Conservation (phyloP, 2,888 invertebrate species). For the Teleogryllus oceanicus region DNA sequence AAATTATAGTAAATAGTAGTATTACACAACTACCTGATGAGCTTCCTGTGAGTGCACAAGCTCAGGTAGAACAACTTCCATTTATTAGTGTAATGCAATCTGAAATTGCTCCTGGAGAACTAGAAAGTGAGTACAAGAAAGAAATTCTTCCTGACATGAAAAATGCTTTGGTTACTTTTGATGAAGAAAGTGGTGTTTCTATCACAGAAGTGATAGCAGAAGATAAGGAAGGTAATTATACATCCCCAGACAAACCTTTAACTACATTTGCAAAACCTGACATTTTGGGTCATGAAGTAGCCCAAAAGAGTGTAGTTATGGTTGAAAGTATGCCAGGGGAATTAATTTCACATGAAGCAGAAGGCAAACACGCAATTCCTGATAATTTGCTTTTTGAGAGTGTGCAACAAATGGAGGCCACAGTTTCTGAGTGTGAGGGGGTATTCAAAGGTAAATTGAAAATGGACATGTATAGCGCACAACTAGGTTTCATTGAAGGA, state of each 20-base stretch:
- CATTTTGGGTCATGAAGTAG: slow-evolving; percentile 49
- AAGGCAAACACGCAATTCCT: slow-evolving; percentile 44
- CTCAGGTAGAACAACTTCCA: slow-evolving; percentile 52
- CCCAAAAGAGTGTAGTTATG: slow-evolving; percentile 46
- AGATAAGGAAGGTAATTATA: slow-evolving; percentile 48
- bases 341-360: slow-evolving; percentile 45
- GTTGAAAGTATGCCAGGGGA: slow-evolving; percentile 46
- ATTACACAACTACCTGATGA: slow-evolving; percentile 49
- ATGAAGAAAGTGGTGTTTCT: slow-evolving; percentile 45
- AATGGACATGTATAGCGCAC: slow-evolving; percentile 48
- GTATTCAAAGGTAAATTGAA: slow-evolving; percentile 46
- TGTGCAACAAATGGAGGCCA: slow-evolving; percentile 53
- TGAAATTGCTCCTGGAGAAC: slow-evolving; percentile 47
- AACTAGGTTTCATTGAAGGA: slow-evolving; percentile 49
- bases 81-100: slow-evolving; percentile 53
- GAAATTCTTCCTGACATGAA: slow-evolving; percentile 46
- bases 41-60: slow-evolving; percentile 50
- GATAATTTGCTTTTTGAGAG: slow-evolving; percentile 54
- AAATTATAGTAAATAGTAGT: slow-evolving; percentile 50
- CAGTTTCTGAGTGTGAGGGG: slow-evolving; percentile 46
- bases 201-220: slow-evolving; percentile 52
- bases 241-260: slow-evolving; percentile 44
- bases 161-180: slow-evolving; percentile 48
- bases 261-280: slow-evolving; percentile 46
- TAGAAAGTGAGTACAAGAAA: slow-evolving; percentile 47